A percentile compares a stretch with the other conserved stretches of the same genome.
Evolutionary conservation across 2,888 invertebrate species (phyloP).

Genomic region (Smittia sp.): DNA sequence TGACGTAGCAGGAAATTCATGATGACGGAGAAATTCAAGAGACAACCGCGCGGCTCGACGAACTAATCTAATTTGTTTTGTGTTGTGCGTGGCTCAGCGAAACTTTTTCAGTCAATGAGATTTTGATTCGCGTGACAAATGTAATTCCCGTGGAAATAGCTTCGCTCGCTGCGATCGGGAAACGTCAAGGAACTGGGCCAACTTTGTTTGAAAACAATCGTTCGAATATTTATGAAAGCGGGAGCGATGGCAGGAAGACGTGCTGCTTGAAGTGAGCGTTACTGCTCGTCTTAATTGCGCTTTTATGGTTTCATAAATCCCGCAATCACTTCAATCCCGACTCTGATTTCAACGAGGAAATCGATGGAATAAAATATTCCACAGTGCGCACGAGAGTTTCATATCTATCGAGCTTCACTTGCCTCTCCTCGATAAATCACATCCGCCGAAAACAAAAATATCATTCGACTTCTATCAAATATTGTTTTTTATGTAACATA

Average conservation of each 20-base stretch:
- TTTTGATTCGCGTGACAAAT: not conserved
- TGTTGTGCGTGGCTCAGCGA: slow-evolving; percentile 20
- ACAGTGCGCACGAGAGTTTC: not conserved
- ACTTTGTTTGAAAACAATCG: not conserved
- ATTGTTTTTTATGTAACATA: slow-evolving; percentile 37
- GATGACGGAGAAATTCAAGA: not conserved
- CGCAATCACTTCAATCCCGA: too few relatives aligned
- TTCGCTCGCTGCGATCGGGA: not conserved
- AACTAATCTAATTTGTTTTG: slow-evolving; percentile 20
- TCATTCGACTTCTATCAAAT: too few relatives aligned
- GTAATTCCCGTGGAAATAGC: not conserved
- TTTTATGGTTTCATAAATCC: too few relatives aligned
- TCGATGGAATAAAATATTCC: not conserved
- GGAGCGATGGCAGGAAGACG: not conserved
- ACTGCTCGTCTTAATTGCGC: too few relatives aligned
- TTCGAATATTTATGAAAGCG: too few relatives aligned
- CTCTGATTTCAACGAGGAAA: not conserved
- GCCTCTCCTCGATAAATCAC: slow-evolving; percentile 18
- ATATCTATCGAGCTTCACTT: not conserved
- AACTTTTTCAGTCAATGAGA: not conserved
- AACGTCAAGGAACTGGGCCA: not conserved
- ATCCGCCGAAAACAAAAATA: slow-evolving; percentile 29
- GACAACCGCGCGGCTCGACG: not conserved
- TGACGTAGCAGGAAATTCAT: slow-evolving; percentile 27
- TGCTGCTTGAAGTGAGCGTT: too few relatives aligned